Percentiles rank a stretch among this genome's conserved stretches.
Conservation (phyloP, 2,797 vertebrate species). For the Eidolon dupreanum region DNA sequence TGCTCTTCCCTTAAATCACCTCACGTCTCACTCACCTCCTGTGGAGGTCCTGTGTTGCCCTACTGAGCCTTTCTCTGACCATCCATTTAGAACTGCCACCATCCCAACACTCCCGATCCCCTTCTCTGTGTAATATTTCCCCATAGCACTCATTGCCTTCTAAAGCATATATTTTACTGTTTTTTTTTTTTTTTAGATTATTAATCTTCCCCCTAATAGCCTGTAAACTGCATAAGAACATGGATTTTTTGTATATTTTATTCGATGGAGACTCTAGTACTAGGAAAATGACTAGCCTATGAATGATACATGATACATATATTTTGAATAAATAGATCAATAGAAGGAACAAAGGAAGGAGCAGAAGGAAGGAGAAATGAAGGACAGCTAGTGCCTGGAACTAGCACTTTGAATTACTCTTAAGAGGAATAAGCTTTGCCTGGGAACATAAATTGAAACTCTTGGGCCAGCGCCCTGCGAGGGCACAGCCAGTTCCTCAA, state of each 20-base stretch:
- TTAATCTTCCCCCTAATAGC: neutral
- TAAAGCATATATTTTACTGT: neutral
- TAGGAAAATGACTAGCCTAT: neutral
- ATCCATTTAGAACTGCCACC: neutral
- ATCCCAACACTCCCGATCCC: accelerated
- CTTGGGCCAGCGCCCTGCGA: neutral
- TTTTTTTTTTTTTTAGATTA: neutral
- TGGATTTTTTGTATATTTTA: neutral
- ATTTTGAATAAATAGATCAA: neutral
- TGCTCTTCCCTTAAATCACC: neutral
- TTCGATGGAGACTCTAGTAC: neutral
- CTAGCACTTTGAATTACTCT: neutral
- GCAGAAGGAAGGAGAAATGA: neutral
- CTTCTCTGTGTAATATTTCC: neutral
- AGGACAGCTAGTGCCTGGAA: neutral
- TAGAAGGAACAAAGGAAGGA: neutral
- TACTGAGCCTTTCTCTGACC: neutral
- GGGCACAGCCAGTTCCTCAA: neutral
- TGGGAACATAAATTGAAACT: slow-evolving; percentile 31
- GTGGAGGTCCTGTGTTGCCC: neutral
- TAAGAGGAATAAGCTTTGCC: neutral
- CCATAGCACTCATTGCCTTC: neutral
- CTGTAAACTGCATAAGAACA: neutral
- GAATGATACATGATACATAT: neutral
- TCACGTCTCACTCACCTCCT: neutral